These are phyloP conservation scores for Cephalophus harveyi DNA, from an alignment of 2,113 vertebrate genomes.

Conservation along the genomic window DNA sequence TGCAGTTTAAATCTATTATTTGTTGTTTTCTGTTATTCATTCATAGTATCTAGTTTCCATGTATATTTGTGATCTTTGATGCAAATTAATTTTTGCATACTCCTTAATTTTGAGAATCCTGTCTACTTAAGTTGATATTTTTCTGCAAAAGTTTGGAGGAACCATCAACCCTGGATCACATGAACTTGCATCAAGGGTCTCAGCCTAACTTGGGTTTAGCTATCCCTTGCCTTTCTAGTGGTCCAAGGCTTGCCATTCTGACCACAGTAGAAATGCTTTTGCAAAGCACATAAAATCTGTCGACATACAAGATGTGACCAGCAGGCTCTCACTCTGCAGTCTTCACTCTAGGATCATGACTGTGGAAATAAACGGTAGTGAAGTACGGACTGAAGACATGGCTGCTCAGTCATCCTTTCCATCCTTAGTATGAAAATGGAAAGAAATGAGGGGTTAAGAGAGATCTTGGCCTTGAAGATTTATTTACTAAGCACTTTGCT, in stretches of 20 bases:
- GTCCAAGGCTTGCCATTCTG: neutral
- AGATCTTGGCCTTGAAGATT: neutral
- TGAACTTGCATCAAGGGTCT: neutral
- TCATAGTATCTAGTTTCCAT: neutral
- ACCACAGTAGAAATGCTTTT: neutral
- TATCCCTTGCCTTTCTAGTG: neutral
- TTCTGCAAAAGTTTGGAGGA: neutral
- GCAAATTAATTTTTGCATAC: neutral
- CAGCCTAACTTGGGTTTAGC: neutral
- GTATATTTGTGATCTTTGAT: neutral
- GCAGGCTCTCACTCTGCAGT: neutral
- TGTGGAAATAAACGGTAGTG: neutral
- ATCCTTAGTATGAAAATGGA: neutral
- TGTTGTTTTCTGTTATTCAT: conserved; percentile 1
- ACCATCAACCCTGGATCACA: neutral
- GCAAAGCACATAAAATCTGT: neutral
- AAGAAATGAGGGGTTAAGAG: neutral
- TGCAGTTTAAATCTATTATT: neutral
- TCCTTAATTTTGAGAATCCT: conserved; percentile 21
- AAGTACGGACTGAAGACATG: neutral
- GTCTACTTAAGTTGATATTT: neutral
- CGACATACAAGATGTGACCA: neutral
- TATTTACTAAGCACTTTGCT: neutral
- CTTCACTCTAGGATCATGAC: neutral
- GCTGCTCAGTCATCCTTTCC: neutral